These are phyloP conservation scores for Dryobota labecula DNA, from an alignment of 2,888 invertebrate genomes.

Conservation along the genomic window DNA sequence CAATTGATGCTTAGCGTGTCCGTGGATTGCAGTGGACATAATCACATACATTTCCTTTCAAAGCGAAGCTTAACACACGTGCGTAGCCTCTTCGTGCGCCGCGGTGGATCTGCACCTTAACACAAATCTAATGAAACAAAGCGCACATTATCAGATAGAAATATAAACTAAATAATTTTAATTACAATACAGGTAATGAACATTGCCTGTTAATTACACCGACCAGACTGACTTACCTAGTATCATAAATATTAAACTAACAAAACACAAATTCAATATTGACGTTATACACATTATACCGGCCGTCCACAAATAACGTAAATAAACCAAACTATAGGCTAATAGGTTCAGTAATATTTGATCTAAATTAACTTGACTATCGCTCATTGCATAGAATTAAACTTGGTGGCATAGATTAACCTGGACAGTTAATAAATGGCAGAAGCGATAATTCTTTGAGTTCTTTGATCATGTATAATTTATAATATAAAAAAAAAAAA, in stretches of 20 bases:
- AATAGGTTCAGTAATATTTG: conserved; percentile 66
- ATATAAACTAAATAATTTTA: background rate
- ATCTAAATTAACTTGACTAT: conserved; percentile 65
- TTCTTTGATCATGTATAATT: too few species aligned
- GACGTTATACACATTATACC: conserved; percentile 25
- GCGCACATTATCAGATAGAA: too few species aligned
- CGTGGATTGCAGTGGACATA: too few species aligned
- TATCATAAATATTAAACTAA: conserved; percentile 23
- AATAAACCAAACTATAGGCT: conserved; percentile 44
- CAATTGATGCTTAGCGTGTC: too few species aligned
- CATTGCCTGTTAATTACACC: conserved; percentile 11
- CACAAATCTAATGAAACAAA: too few species aligned
- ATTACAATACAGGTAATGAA: background rate
- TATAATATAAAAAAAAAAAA: too few species aligned
- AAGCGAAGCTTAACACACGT: too few species aligned
- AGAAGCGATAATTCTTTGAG: conserved; percentile 19
- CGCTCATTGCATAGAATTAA: conserved; percentile 59
- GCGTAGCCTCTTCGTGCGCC: too few species aligned
- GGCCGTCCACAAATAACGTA: conserved; percentile 19
- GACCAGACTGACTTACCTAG: background rate
- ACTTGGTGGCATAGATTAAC: conserved; percentile 48
- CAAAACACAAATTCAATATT: conserved; percentile 36
- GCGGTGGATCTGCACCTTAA: too few species aligned
- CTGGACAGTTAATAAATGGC: background rate
- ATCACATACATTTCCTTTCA: too few species aligned